Conservation (phyloP, 2,113 vertebrate genomes). For the Chlorodrepanis virens region DNA sequence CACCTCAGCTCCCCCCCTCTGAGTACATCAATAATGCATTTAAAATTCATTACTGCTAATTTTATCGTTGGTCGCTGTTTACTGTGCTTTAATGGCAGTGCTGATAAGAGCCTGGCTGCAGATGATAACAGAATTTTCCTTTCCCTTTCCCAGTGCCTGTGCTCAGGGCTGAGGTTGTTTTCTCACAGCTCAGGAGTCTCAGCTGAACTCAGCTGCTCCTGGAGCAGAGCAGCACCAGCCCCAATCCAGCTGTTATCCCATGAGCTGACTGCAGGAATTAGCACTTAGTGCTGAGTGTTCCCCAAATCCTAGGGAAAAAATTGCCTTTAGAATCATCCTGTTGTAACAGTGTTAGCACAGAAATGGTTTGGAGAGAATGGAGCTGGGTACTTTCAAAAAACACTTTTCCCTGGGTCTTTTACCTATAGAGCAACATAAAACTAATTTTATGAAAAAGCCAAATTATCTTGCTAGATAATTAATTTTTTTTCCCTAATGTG, state of each 20-base stretch:
- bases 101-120: constrained; percentile 50
- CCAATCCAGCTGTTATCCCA: not conserved
- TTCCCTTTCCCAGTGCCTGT: not conserved
- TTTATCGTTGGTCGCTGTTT: constrained; percentile 34
- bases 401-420: not conserved
- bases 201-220: not conserved
- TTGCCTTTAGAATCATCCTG: not conserved
- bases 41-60: constrained; percentile 28
- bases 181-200: not conserved
- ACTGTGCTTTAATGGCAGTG: constrained; percentile 37
- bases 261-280: not conserved
- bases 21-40: constrained; percentile 11
- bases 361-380: not conserved
- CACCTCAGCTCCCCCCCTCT: not conserved
- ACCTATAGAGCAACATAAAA: not conserved
- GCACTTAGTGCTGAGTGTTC: not conserved
- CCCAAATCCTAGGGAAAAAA: not conserved
- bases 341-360: not conserved
- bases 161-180: not conserved
- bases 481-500: not conserved
- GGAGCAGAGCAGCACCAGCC: not conserved
- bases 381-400: not conserved
- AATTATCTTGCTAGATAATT: accelerated
- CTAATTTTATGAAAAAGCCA: not conserved
- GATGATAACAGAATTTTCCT: constrained; percentile 13